Evolutionary conservation across 2,888 invertebrate species (phyloP), one percentile per base, ranked within the genome.

Genomic region (Conistra vaccinii): DNA sequence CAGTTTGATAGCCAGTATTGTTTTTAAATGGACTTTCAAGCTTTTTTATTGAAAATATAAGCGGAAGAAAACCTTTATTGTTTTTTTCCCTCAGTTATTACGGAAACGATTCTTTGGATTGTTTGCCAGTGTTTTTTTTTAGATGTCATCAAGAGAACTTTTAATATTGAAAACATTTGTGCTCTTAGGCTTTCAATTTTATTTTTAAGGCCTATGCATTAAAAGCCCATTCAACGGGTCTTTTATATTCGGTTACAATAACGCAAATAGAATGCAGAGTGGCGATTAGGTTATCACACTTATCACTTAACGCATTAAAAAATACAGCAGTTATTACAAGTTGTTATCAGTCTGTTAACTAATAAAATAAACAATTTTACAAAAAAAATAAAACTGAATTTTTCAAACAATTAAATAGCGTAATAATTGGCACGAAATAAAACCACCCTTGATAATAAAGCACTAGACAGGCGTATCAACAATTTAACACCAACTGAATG

Each of bases 1-100:
- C 14, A 45, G 3, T 87, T 80, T 79, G 63, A 78, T 57, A 68
- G 42, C 53, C 68, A 58, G 60, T 71, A 80, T 76, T 81, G 76
- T 84, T 78, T 81, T 73, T 53, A 74, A 87, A 80, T 73, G 29
- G 63, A 81, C 67, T 77, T 80, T 69, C 57, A 62, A 85, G 69
- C 66, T 69, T 78, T 78, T 81, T 69, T 73, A 70, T 76, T 77
- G 69, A 26, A 51, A 66, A 73, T 39, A 75, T 29, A 45, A 3
- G 17, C 5, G 9, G 26, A 61, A 62, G 62, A 55, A 73, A 67
- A n/a, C 12, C 26, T 17, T 62, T 51, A 65, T 63, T 76, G 66
- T 17, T 57, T 66, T 81, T 73, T 67, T 74, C 53, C 29, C 20
- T 60, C 69, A 26, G 48, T 69, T 63, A 57, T 62, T 48, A 66